A percentile compares a stretch with the other conserved stretches of the same genome.
These are phyloP conservation scores for Perdita meconis DNA, from an alignment of 2,888 invertebrate genomes.

Conservation along the genomic window DNA sequence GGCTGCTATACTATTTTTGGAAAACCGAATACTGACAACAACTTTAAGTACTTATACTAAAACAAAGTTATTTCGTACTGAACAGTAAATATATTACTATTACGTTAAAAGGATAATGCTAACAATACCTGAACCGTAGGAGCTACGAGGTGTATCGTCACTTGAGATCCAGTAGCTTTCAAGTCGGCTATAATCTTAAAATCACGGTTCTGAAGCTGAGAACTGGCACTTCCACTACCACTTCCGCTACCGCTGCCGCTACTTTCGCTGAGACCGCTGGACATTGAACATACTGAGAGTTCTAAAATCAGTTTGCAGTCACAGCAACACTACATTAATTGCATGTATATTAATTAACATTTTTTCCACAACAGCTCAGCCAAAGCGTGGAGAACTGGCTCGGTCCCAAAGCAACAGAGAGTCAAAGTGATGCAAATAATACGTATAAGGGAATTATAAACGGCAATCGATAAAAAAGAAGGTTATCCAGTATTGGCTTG, in stretches of 20 bases:
- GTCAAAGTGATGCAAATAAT: background rate
- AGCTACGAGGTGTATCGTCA: constrained; percentile 89
- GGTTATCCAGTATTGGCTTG: too few species aligned
- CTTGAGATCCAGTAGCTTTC: constrained; percentile 88
- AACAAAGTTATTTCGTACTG: too few species aligned
- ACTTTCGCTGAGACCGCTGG: constrained; percentile 85
- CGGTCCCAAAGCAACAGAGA: constrained; percentile 16
- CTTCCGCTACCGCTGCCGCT: constrained; percentile 77
- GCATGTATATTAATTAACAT: constrained; percentile 21
- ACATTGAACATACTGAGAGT: constrained; percentile 86
- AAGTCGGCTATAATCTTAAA: constrained; percentile 90
- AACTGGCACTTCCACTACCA: constrained; percentile 73
- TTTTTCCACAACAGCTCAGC: constrained; percentile 47
- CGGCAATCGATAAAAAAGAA: background rate
- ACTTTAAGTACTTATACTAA: too few species aligned
- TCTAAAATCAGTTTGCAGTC: constrained; percentile 79
- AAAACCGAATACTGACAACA: too few species aligned
- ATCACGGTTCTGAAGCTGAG: constrained; percentile 87
- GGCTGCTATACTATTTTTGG: too few species aligned
- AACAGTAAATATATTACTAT: too few species aligned
- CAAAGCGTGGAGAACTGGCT: constrained; percentile 15
- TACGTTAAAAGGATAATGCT: too few species aligned
- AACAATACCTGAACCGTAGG: constrained; percentile 78
- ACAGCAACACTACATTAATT: constrained; percentile 46
- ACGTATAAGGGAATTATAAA: background rate